Evolutionary conservation across 2,888 invertebrate species (phyloP), one percentile per base, ranked within the genome.

Genomic region (Hemaris fuciformis): DNA sequence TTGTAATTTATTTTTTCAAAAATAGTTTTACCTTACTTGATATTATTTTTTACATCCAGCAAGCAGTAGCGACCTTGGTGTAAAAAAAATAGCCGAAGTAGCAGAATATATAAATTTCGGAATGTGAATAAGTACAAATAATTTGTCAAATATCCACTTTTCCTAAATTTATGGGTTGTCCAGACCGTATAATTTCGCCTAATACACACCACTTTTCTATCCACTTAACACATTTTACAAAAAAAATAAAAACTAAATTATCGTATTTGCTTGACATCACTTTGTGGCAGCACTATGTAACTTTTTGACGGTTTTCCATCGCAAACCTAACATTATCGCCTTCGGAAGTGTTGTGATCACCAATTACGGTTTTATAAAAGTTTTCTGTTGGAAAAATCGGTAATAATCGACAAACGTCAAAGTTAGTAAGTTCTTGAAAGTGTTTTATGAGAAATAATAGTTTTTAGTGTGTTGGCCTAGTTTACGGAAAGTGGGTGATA

Each of bases 311-410:
- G 2, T 4, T 25, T 48, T 10, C 31, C 53, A 31, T 23, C 27
- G 18, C 43, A 2, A 66, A 61, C 70, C 64, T 66, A 74, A 74
- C 73, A 73, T 69, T 72, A 67, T 66, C 73, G 69, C 66, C 71
- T 75, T 77, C 31, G 31, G 13, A 53, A 53, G 53, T 53, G 48
- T 48, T 18, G 31, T 31, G 53, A 31, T 53, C 31, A 48, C 48
- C 46, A 53, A 48, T 53, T 53, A 53, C 10, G 53, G 27, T 31
- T 31, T 53, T 20, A 18, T 18, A 18, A 18, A 53, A 53, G 27
- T 53, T 53, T 31, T 53, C 27, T 18, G 10, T 18, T 20, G 27
- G 1, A 25, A 43, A 31, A 53, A 53, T 53, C 18, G 53, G 27
- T 31, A 8, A 45, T 10, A 25, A 7, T 48, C 25, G 25, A 27